Conservation (phyloP, 2,888 invertebrate genomes). For the Yponomeuta evonymella region DNA sequence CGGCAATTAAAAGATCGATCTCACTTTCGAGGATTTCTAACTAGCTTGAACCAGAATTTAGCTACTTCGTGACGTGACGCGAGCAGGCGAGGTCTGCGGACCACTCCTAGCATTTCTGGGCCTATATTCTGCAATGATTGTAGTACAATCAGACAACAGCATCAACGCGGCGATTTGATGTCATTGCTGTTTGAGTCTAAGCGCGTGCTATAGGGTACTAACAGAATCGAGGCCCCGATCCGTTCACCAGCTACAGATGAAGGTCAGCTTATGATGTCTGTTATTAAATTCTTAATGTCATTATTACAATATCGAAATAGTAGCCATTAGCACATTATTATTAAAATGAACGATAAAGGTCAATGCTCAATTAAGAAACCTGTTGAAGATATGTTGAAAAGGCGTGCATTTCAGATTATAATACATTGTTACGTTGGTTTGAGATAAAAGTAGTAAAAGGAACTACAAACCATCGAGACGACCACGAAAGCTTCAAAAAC, state of each 20-base stretch:
- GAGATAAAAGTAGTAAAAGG: neutral
- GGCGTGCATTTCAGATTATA: neutral
- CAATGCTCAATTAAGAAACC: neutral
- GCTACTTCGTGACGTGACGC: neutral
- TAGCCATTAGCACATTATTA: too few relatives aligned
- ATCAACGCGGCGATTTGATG: too few relatives aligned
- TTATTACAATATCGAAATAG: too few relatives aligned
- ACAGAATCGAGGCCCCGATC: neutral
- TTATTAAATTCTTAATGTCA: neutral
- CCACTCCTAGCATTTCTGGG: neutral
- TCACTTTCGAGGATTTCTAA: too few relatives aligned
- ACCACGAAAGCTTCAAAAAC: too few relatives aligned
- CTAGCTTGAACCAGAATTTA: neutral
- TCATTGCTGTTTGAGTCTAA: too few relatives aligned
- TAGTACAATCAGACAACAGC: too few relatives aligned
- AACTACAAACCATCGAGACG: too few relatives aligned
- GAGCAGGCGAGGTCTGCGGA: neutral
- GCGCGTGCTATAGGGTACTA: too few relatives aligned
- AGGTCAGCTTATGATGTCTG: neutral
- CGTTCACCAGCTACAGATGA: neutral
- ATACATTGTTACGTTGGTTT: neutral
- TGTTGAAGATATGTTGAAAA: neutral
- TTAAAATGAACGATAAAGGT: neutral
- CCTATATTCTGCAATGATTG: neutral
- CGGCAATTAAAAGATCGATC: too few relatives aligned